Conservation (phyloP, 2,797 vertebrate genomes). For the Epinephelus awoara region DNA sequence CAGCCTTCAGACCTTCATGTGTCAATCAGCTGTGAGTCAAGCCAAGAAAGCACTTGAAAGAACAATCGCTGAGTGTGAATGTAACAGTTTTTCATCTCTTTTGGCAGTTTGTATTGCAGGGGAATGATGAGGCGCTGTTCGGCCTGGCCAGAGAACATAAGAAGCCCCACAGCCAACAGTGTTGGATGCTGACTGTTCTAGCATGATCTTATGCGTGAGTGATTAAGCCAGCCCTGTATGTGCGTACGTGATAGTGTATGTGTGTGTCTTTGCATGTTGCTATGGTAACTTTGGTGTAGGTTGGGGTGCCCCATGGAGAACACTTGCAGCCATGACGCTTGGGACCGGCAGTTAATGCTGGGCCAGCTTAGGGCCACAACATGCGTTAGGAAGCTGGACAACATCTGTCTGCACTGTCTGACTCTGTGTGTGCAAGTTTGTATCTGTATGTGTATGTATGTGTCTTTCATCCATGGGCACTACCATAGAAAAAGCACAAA, state of each 20-base stretch:
- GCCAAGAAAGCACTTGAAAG: constrained; percentile 44
- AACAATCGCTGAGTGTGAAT: constrained; percentile 39
- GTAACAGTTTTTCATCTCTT: constrained; percentile 44
- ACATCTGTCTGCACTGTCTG: constrained; percentile 44
- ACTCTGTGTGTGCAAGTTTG: constrained; percentile 15
- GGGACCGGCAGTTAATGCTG: constrained; percentile 40
- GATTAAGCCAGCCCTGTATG: constrained; percentile 56
- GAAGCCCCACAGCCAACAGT: constrained; percentile 39
- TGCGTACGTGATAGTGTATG: constrained; percentile 13
- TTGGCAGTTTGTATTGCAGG: constrained; percentile 55
- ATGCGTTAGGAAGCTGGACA: constrained; percentile 32
- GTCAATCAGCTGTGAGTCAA: constrained; percentile 42
- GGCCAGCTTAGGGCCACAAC: constrained; percentile 31
- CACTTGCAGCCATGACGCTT: constrained; percentile 53
- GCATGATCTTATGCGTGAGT: constrained; percentile 62
- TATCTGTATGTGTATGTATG: background rate
- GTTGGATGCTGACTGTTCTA: constrained; percentile 58
- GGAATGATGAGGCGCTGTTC: constrained; percentile 30
- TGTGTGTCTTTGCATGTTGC: constrained; percentile 64
- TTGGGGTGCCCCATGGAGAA: constrained; percentile 65
- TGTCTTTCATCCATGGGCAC: constrained; percentile 8
- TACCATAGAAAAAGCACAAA: constrained; percentile 7
- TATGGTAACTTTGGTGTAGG: constrained; percentile 71
- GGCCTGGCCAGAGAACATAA: constrained; percentile 20
- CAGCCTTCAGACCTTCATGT: background rate